Evolutionary conservation across 1,140 invertebrate genomes (phyloP).

Genomic region (Papilio polytes): DNA sequence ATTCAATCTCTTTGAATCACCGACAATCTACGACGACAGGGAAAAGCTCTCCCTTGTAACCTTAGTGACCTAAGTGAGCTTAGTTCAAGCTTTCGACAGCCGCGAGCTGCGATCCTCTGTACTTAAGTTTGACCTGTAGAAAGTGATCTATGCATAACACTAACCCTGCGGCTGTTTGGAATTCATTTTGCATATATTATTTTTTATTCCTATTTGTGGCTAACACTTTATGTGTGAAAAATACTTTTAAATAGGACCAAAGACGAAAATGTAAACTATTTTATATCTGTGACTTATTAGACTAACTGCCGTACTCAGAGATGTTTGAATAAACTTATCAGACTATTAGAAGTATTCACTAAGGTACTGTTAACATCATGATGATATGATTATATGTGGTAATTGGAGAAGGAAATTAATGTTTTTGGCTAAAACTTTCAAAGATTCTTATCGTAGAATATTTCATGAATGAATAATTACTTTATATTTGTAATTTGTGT

Average conservation of each 20-base stretch:
- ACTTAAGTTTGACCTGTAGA: constrained; percentile 21
- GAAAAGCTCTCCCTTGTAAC: constrained; percentile 6
- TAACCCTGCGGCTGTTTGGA: background rate
- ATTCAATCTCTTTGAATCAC: constrained; percentile 2
- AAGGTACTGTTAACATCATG: background rate
- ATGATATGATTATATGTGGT: background rate
- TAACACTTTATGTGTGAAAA: background rate
- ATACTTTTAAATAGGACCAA: too few relatives aligned
- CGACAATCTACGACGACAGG: background rate
- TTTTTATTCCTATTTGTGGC: background rate
- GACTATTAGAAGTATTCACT: background rate
- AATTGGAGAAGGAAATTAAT: background rate
- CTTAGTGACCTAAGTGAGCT: constrained; percentile 30
- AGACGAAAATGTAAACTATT: background rate
- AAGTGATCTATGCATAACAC: background rate
- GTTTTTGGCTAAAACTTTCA: background rate
- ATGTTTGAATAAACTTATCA: too few relatives aligned
- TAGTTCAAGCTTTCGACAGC: constrained; percentile 32
- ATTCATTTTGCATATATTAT: constrained; percentile 11
- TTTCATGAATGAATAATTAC: too few relatives aligned
- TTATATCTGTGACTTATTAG: background rate
- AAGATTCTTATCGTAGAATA: too few relatives aligned
- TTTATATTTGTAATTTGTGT: background rate
- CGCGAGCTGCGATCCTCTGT: background rate
- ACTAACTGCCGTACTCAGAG: background rate